These are phyloP conservation scores for Desoria tigrina DNA, from an alignment of 2,888 invertebrate genomes.

Conservation along the genomic window DNA sequence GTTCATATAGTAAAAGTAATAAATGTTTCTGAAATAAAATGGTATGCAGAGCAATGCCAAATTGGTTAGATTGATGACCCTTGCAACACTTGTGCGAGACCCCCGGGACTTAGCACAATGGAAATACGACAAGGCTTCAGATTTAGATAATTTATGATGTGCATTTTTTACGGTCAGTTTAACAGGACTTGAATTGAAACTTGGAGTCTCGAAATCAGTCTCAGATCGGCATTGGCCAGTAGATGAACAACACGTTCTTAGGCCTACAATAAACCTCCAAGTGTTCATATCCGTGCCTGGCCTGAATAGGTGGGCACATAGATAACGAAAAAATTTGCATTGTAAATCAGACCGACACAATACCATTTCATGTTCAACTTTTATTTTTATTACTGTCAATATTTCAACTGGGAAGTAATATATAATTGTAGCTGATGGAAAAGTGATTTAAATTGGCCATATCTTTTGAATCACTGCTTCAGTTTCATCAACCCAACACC, in stretches of 20 bases:
- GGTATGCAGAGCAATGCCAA: not conserved
- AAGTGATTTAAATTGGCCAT: too few relatives aligned
- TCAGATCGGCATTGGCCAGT: too few relatives aligned
- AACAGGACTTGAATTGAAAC: not conserved
- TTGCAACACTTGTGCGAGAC: not conserved
- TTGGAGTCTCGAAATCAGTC: not conserved
- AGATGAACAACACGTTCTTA: too few relatives aligned
- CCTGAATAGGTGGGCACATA: too few relatives aligned
- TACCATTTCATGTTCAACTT: not conserved
- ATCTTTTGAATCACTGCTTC: too few relatives aligned
- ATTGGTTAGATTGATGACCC: not conserved
- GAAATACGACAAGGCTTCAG: not conserved
- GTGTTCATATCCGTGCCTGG: too few relatives aligned
- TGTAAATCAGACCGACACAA: conserved; percentile 1
- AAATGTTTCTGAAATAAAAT: not conserved
- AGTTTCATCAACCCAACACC: too few relatives aligned
- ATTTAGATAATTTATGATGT: conserved; percentile 1
- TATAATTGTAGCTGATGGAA: too few relatives aligned
- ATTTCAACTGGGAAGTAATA: too few relatives aligned
- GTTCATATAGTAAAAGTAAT: too few relatives aligned
- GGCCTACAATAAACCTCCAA: too few relatives aligned
- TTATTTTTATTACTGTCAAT: too few relatives aligned
- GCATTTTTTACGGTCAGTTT: conserved; percentile 1
- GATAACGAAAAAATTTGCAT: conserved; percentile 3
- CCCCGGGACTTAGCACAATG: conserved; percentile 5